A percentile compares a stretch with the other conserved stretches of the same genome.
phyloP scores from a whole-genome alignment of 2,797 vertebrate genomes.

The Hapalemur alaotrensis region DNA sequence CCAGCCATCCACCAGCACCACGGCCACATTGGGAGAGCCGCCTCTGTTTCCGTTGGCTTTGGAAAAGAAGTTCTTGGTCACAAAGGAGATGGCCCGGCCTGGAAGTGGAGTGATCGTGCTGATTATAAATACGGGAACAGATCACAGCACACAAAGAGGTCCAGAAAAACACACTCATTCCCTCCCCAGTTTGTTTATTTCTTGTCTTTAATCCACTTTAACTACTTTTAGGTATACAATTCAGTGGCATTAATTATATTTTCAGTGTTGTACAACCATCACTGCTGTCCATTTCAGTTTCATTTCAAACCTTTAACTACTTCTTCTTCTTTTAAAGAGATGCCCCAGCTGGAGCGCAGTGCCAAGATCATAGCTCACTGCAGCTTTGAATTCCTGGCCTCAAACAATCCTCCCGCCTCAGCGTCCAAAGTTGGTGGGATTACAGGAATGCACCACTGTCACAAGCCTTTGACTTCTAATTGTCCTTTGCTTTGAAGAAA shows the following conservation, averaged over 20 bases:
- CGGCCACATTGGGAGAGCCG: conserved; percentile 92
- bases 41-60: conserved; percentile 95
- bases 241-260: background rate
- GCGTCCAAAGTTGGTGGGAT: no score
- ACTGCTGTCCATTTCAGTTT: background rate
- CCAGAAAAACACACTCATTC: background rate
- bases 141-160: background rate
- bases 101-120: background rate
- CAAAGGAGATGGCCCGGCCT: conserved; percentile 96
- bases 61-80: conserved; percentile 95
- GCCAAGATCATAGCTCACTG: no score
- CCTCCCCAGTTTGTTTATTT: background rate
- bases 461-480: background rate
- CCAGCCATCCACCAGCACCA: conserved; percentile 97
- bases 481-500: background rate
- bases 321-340: no score
- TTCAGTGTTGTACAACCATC: no score
- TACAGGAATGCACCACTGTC: no score
- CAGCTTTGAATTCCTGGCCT: no score
- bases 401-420: no score
- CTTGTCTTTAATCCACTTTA: background rate
- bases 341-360: no score
- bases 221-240: background rate
- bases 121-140: background rate
- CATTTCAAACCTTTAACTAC: background rate